Base-by-base conservation (phyloP, 2,113 vertebrate species). In the Nyctibius bracteatus region DNA sequence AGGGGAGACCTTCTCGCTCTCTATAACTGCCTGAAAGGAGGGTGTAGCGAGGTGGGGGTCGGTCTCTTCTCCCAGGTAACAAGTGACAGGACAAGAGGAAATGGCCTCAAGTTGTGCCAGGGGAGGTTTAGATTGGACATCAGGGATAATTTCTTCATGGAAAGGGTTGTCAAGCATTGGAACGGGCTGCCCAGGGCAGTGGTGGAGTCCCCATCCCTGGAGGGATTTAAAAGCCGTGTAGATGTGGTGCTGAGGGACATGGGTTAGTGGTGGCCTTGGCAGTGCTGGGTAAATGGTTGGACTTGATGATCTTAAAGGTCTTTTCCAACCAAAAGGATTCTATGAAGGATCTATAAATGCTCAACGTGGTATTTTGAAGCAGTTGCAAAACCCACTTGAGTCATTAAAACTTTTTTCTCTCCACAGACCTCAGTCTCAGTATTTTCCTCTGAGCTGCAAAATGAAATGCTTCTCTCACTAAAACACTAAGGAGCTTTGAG, bases 401-500 rank as follows among this genome's bases (percentile, higher is more conserved):
- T 5, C 1, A 0, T 39, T 24, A 10, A 44, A 79, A 27, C 3
- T 25, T 54, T n/a, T 41, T 33, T 37, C 6, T 21, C 61, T 12
- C 6, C 21, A 15, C 10, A 15, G 37, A 41, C 11, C 12, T 51
- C 21, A 66, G 16, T 8, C 31, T 13, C 70, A 35, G 28, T 31
- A 8, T 35, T 44, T 47, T 68, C 52, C 58, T 47, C 43, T 14
- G 13, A 71, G 39, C 10, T 4, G 22, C 9, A 43, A 58, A 67
- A 39, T 3, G 1, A 57, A 86, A 89, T 1, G 2, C 12, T 71
- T 66, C n/a, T 47, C 65, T 25, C 33, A 35, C 14, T 28, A 35
- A 43, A 81, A 55, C 10, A 6, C 17, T 25, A 15, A n/a, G 12
- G 24, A 63, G 13, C 27, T 77, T 83, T n/a, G 8, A 81, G 63